These are phyloP conservation scores for Eulacestoma nigropectus DNA, from an alignment of 2,113 vertebrate genomes.

Conservation along the genomic window DNA sequence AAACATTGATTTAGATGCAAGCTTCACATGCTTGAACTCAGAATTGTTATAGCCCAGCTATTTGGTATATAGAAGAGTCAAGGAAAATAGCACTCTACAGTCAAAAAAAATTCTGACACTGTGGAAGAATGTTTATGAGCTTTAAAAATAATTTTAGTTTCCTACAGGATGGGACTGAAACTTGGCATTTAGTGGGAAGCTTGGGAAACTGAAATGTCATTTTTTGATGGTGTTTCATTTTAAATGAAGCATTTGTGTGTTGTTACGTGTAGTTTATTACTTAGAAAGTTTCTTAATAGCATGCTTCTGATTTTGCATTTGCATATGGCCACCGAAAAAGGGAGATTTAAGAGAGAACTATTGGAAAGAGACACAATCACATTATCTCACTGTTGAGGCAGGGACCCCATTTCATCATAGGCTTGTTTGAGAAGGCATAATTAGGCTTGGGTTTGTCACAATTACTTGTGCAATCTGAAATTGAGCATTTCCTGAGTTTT, in stretches of 20 bases:
- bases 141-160: not conserved
- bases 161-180: not conserved
- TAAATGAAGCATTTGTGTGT: not conserved
- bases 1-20: not conserved
- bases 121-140: not conserved
- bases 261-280: not conserved
- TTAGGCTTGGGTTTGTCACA: not conserved
- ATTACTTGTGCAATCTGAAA: not conserved
- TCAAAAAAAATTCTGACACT: not conserved
- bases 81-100: not conserved
- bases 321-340: not conserved
- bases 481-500: slow-evolving; percentile 12
- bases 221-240: not conserved
- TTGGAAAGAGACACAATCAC: not conserved
- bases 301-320: not conserved
- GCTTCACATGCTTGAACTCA: not conserved
- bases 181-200: not conserved
- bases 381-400: not conserved
- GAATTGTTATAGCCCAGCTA: not conserved
- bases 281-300: not conserved
- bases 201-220: not conserved
- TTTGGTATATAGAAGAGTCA: not conserved
- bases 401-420: not conserved
- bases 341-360: not conserved
- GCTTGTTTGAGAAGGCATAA: not conserved